A percentile compares a stretch with the other conserved stretches of the same genome.
phyloP scores from a whole-genome alignment of 2,797 vertebrate species.

The Chiroxiphia lanceolata region DNA sequence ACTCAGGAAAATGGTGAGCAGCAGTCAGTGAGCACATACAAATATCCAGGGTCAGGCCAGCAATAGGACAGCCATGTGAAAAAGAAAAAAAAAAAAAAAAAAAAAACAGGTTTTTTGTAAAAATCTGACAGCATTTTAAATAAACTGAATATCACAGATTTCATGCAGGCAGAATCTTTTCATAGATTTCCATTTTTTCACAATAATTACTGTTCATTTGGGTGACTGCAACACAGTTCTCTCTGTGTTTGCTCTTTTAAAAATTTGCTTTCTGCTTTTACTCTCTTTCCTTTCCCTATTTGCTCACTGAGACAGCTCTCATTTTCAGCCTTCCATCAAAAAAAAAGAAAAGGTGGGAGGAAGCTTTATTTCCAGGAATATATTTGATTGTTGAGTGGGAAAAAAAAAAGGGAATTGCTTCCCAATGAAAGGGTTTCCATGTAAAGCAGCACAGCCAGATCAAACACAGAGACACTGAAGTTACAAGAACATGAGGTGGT shows the following conservation, averaged over 20 bases:
- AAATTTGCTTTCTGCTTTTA: not conserved
- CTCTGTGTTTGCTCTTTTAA: not conserved
- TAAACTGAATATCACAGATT: not conserved
- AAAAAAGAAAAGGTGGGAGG: not conserved
- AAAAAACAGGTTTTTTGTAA: not conserved
- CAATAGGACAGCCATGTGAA: not conserved
- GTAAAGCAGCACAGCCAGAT: not conserved
- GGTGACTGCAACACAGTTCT: not conserved
- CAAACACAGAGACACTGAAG: not conserved
- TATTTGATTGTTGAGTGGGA: not conserved
- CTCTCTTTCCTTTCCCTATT: not conserved
- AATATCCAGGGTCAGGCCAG: not conserved
- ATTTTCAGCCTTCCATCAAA: not conserved
- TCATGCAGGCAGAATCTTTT: not conserved
- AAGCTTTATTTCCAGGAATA: not conserved
- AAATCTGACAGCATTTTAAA: not conserved
- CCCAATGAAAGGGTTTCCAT: not conserved
- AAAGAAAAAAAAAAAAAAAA: not conserved
- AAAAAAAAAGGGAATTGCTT: not conserved
- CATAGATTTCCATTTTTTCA: fast-evolving
- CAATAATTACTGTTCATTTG: not conserved
- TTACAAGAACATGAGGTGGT: not conserved
- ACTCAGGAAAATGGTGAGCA: not conserved
- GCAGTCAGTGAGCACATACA: not conserved
- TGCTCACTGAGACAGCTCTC: not conserved